Evolutionary conservation across 2,797 vertebrate species (phyloP).

Genomic region (Oreochromis mossambicus): DNA sequence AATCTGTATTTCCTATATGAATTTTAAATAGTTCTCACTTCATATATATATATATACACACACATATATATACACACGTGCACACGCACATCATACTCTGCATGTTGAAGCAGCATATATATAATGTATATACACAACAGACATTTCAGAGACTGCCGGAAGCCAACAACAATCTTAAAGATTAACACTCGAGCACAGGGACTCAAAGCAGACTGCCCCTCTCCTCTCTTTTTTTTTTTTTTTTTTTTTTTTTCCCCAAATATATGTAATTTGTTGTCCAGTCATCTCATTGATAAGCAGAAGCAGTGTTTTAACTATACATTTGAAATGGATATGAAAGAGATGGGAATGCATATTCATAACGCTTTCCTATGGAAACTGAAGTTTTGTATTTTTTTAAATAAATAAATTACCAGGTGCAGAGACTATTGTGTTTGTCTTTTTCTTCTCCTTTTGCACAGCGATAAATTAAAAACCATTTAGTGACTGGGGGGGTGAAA

Average conservation of each 20-base stretch:
- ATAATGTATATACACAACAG: neutral
- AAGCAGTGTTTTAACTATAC: constrained; percentile 38
- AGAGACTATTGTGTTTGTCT: neutral
- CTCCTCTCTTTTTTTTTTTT: constrained; percentile 16
- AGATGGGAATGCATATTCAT: constrained; percentile 87
- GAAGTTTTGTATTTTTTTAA: constrained; percentile 82
- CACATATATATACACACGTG: too few species aligned
- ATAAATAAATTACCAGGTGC: constrained; percentile 69
- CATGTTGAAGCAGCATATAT: neutral
- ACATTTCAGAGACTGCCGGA: neutral
- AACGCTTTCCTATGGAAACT: constrained; percentile 97
- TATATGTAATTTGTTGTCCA: neutral
- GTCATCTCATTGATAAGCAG: constrained; percentile 25
- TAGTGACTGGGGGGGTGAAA: neutral
- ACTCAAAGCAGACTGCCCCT: constrained; percentile 53
- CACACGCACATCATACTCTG: neutral
- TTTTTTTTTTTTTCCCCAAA: neutral
- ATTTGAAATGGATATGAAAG: constrained; percentile 76
- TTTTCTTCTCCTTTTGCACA: neutral
- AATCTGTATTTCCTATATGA: neutral
- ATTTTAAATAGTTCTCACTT: neutral
- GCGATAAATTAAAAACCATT: neutral
- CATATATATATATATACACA: neutral
- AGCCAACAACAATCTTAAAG: constrained; percentile 13
- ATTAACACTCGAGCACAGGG: constrained; percentile 47